phyloP scores from a whole-genome alignment of 2,113 vertebrate species.

The mouse (Mus musculus) region GRCm39 chr17:54934001-54934500 shows the following conservation, averaged over 20 bases:
- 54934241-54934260: background rate
- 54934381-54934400: background rate
- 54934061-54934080: background rate
- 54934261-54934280: background rate
- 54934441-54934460: background rate
- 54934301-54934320: background rate
- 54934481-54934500: background rate
- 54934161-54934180: background rate
- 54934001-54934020: background rate
- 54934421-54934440: background rate
- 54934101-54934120: background rate
- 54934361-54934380: background rate
- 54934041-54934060: background rate
- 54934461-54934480: background rate
- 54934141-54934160: background rate
- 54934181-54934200: background rate
- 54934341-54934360: background rate
- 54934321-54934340: background rate
- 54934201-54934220: background rate
- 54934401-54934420: background rate
- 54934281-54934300: background rate
- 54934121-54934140: background rate
- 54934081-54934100: constrained; percentile 46
- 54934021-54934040: constrained; percentile 43
- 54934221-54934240: constrained; percentile 4